Percentiles rank a stretch among this genome's conserved stretches.
Conservation (phyloP, 2,888 invertebrate species). For the Busseola fusca region DNA sequence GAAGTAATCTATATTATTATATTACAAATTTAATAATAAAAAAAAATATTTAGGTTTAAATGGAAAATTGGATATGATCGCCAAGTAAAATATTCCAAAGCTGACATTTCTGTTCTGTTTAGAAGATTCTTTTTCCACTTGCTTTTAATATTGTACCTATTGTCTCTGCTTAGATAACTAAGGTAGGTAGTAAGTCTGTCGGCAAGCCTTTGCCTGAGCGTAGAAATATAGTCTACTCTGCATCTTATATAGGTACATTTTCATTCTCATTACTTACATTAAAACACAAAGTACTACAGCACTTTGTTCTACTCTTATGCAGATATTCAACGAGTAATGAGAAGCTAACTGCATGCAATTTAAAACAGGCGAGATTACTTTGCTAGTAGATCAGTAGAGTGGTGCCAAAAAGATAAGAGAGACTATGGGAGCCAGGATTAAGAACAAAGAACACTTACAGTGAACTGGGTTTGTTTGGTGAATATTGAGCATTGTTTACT, state of each 20-base stretch:
- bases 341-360: conserved; percentile 82
- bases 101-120: not conserved
- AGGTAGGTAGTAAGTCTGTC: conserved; percentile 8
- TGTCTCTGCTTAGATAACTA: conserved; percentile 1
- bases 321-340: conserved; percentile 81
- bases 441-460: conserved; percentile 82
- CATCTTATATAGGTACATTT: conserved; percentile 30
- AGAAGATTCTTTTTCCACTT: not conserved
- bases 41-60: not conserved
- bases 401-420: conserved; percentile 84
- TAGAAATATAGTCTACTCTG: conserved; percentile 16
- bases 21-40: no score
- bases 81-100: not conserved
- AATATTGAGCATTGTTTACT: conserved; percentile 68
- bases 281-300: conserved; percentile 32
- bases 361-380: conserved; percentile 74
- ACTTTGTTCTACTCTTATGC: conserved; percentile 74
- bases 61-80: not conserved
- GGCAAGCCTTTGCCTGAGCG: not conserved
- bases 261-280: conserved; percentile 46
- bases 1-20: not conserved
- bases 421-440: conserved; percentile 72
- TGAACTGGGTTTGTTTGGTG: conserved; percentile 73
- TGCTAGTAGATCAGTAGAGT: conserved; percentile 72
- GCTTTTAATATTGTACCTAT: conserved; percentile 4